Conservation (phyloP, 2,113 vertebrate species). For the Polyodon spathula region DNA sequence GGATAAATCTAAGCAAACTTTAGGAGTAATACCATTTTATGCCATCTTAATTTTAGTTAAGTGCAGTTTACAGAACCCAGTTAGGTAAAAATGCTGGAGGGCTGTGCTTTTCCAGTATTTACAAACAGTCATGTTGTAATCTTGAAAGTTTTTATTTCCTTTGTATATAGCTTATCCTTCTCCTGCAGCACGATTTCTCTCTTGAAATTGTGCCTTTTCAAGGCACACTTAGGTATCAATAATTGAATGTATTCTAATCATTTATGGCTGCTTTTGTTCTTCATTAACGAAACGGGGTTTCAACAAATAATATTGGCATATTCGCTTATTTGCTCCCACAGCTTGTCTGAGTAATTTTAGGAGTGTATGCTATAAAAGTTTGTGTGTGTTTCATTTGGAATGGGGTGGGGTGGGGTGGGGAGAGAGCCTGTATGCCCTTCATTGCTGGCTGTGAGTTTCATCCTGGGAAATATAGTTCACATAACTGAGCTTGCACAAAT, state of each 20-base stretch:
- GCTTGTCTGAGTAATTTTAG: conserved; percentile 57
- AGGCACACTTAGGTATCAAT: conserved; percentile 58
- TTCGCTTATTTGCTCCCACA: conserved; percentile 63
- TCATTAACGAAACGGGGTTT: conserved; percentile 54
- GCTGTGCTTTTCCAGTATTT: conserved; percentile 59
- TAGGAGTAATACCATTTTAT: conserved; percentile 59
- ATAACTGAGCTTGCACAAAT: conserved; percentile 56
- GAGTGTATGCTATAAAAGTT: conserved; percentile 47
- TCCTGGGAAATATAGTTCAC: conserved; percentile 48
- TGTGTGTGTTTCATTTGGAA: conserved; percentile 24
- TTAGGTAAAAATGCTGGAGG: conserved; percentile 48
- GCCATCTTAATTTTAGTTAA: conserved; percentile 64
- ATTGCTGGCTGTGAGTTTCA: conserved; percentile 51
- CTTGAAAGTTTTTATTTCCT: conserved; percentile 47
- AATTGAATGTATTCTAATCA: conserved; percentile 70
- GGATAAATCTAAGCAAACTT: conserved; percentile 47
- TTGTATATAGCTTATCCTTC: conserved; percentile 58
- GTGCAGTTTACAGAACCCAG: conserved; percentile 62
- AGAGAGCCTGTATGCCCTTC: conserved; percentile 53
- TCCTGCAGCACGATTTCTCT: conserved; percentile 56
- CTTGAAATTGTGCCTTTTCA: conserved; percentile 5
- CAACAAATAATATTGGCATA: conserved; percentile 50
- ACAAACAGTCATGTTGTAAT: conserved; percentile 63
- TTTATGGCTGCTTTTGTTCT: conserved; percentile 55
- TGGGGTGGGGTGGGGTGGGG: conserved; percentile 35